phyloP scores from a whole-genome alignment of 23 tunicate species.

The Styela plicata region DNA sequence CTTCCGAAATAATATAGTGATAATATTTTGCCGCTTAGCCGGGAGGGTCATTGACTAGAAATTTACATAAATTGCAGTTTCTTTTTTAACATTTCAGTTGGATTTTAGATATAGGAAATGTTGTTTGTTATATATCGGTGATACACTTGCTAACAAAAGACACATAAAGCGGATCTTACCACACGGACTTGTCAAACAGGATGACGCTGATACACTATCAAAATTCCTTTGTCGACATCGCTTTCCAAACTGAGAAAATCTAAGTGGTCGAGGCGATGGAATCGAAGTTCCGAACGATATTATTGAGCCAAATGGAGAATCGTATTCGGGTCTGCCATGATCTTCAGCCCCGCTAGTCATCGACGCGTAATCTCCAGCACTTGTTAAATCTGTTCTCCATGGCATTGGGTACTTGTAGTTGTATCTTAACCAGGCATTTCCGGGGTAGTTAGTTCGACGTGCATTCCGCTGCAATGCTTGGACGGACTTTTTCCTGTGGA shows the following conservation, averaged over 20 bases:
- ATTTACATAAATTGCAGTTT: too few species aligned
- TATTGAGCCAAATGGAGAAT: slow-evolving; percentile 75
- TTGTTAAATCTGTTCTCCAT: background rate
- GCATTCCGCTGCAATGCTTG: slow-evolving; percentile 26
- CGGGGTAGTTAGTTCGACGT: slow-evolving; percentile 10
- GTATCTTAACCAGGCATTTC: slow-evolving; percentile 3
- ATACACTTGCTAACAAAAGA: background rate
- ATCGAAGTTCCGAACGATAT: slow-evolving; percentile 69
- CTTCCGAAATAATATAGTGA: too few species aligned
- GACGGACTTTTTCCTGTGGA: slow-evolving; percentile 14
- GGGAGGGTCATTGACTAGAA: too few species aligned
- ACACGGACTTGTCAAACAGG: slow-evolving; percentile 19
- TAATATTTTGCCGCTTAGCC: too few species aligned
- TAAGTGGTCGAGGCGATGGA: slow-evolving; percentile 87
- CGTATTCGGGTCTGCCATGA: background rate
- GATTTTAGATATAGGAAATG: too few species aligned
- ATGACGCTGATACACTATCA: slow-evolving; percentile 5
- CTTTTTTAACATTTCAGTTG: too few species aligned
- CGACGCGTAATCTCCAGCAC: slow-evolving; percentile 6
- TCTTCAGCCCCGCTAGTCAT: slow-evolving; percentile 34
- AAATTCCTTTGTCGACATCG: background rate
- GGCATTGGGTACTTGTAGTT: background rate
- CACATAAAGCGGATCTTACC: background rate
- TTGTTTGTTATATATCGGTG: background rate
- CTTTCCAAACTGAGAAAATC: slow-evolving; percentile 24